Conservation (phyloP, 2,888 invertebrate genomes). For the Ecdyonurus torrentis region DNA sequence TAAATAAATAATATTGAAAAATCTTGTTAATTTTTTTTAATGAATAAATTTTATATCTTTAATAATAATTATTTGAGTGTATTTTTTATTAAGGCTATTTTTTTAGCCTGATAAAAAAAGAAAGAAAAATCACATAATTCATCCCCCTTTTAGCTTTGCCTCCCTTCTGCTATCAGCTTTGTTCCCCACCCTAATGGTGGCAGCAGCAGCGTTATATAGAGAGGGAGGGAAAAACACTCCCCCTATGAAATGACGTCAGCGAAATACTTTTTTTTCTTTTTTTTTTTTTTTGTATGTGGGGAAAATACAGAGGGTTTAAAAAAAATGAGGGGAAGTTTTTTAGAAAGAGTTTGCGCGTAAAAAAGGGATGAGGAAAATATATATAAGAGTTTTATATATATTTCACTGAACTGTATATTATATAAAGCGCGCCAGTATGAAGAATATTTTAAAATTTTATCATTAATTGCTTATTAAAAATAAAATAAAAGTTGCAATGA, state of each 20-base stretch:
- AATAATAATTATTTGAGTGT: neutral
- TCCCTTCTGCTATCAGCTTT: neutral
- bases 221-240: neutral
- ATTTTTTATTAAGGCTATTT: neutral
- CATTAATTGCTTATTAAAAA: too few species aligned
- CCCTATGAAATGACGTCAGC: neutral
- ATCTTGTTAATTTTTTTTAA: too few species aligned
- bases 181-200: neutral
- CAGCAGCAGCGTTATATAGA: neutral
- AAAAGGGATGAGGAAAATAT: neutral
- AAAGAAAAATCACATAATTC: slow-evolving; percentile 1
- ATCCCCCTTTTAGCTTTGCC: neutral
- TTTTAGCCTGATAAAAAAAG: neutral
- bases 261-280: neutral
- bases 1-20: too few species aligned
- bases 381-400: too few species aligned
- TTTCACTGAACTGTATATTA: too few species aligned
- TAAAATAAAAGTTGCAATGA: too few species aligned
- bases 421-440: neutral
- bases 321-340: neutral
- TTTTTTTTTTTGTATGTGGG: too few species aligned
- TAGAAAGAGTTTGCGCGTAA: too few species aligned
- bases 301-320: neutral
- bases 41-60: neutral
- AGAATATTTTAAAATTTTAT: neutral